Evolutionary conservation across 2,888 invertebrate species (phyloP).

Genomic region (Belgica antarctica): DNA sequence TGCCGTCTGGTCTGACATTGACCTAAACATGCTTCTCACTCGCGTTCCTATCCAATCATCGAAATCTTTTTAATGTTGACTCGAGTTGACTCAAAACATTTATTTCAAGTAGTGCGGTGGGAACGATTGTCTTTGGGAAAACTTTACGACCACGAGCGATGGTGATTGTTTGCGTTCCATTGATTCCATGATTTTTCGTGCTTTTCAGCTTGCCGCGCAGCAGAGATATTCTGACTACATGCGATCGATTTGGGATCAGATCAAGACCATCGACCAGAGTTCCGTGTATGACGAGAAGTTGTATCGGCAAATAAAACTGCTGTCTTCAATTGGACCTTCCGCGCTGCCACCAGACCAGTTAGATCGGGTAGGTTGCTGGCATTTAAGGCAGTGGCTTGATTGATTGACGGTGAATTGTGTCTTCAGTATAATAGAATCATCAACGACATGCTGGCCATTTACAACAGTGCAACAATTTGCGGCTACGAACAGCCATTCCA

Average conservation of each 20-base stretch:
- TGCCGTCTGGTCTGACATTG: constrained; percentile 45
- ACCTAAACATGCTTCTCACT: constrained; percentile 41
- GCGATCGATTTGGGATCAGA: constrained; percentile 72
- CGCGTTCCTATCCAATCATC: constrained; percentile 30
- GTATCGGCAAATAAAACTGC: constrained; percentile 69
- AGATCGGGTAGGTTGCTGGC: constrained; percentile 65
- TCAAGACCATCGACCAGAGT: constrained; percentile 67
- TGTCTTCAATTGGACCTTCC: constrained; percentile 79
- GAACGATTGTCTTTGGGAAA: background rate
- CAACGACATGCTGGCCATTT: constrained; percentile 84
- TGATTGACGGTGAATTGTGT: constrained; percentile 44
- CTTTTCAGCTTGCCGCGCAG: constrained; percentile 70
- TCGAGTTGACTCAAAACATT: background rate
- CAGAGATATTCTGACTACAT: constrained; percentile 80
- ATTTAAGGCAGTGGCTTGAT: background rate
- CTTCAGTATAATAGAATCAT: constrained; percentile 80
- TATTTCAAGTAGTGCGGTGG: constrained; percentile 35
- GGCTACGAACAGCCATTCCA: constrained; percentile 80
- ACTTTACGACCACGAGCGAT: background rate
- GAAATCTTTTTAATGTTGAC: constrained; percentile 32
- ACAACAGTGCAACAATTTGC: constrained; percentile 81
- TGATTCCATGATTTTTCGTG: background rate
- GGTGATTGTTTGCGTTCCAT: constrained; percentile 18
- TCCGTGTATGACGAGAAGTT: constrained; percentile 67
- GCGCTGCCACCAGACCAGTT: constrained; percentile 79